Percentiles rank a stretch among this genome's conserved stretches.
Conservation (phyloP, 2,797 vertebrate genomes). For the Nasua narica region DNA sequence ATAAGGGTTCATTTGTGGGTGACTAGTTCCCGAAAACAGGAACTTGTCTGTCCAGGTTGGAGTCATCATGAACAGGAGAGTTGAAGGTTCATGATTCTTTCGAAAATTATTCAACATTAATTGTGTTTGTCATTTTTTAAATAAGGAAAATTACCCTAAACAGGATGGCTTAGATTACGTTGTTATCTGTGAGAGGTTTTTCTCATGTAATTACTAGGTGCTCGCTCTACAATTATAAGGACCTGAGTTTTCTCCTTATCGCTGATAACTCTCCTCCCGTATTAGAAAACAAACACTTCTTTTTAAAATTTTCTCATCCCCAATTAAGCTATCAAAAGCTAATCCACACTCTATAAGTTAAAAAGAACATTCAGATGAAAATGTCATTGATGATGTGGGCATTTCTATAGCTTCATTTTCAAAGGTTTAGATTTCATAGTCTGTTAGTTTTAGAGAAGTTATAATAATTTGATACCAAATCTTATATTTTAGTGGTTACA, state of each 20-base stretch:
- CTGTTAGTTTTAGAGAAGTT: not conserved
- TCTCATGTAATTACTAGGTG: slow-evolving; percentile 3
- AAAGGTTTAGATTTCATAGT: not conserved
- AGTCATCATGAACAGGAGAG: not conserved
- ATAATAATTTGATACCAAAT: not conserved
- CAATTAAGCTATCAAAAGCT: not conserved
- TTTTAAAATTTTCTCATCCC: slow-evolving; percentile 8
- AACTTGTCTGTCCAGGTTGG: not conserved
- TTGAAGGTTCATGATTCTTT: not conserved
- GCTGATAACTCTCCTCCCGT: not conserved
- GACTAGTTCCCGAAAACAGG: not conserved
- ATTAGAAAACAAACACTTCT: not conserved
- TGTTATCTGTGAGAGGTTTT: slow-evolving; percentile 39
- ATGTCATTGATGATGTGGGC: not conserved
- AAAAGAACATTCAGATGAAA: slow-evolving; percentile 18
- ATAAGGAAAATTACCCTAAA: slow-evolving; percentile 2
- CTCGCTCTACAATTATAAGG: slow-evolving; percentile 6
- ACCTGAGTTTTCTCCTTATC: not conserved
- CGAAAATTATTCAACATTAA: not conserved
- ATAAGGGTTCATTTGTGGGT: not conserved
- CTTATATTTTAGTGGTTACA: not conserved
- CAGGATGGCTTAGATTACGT: not conserved
- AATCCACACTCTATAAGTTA: not conserved
- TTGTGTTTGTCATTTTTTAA: slow-evolving; percentile 36
- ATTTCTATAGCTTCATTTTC: not conserved